These are phyloP conservation scores for Carabus problematicus DNA, from an alignment of 2,888 invertebrate genomes.

Conservation along the genomic window DNA sequence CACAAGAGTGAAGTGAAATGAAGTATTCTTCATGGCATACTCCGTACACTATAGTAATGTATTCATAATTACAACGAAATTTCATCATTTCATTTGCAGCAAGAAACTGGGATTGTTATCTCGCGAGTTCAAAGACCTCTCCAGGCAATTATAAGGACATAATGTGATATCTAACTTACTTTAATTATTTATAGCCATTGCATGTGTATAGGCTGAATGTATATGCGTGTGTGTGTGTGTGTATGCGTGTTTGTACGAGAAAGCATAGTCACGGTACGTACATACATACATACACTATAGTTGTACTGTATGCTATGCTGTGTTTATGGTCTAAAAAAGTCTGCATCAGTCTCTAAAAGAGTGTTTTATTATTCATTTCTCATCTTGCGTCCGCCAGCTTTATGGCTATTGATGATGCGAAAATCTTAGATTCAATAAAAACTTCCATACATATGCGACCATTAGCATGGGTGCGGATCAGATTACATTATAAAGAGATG, in stretches of 20 bases:
- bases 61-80: constrained; percentile 16
- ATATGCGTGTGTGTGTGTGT: not conserved
- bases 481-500: too few relatives aligned
- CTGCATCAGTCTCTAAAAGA: constrained; percentile 12
- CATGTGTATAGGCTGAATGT: constrained; percentile 18
- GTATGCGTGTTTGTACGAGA: constrained; percentile 2
- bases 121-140: constrained; percentile 33
- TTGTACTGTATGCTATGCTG: constrained; percentile 5
- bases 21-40: too few relatives aligned
- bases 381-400: not conserved
- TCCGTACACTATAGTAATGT: not conserved
- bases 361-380: constrained; percentile 8
- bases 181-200: constrained; percentile 41
- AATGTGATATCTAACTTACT: constrained; percentile 39
- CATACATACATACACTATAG: too few relatives aligned
- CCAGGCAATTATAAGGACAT: constrained; percentile 33
- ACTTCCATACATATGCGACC: not conserved
- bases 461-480: too few relatives aligned
- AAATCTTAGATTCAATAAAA: not conserved
- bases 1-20: constrained; percentile 6
- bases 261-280: not conserved
- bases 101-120: constrained; percentile 29
- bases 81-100: constrained; percentile 17
- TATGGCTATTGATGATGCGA: constrained; percentile 11
- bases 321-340: constrained; percentile 16